Evolutionary conservation across 1,140 invertebrate genomes (phyloP), one percentile per base, ranked within the genome.

Genomic region (Agrypnia vestita): DNA sequence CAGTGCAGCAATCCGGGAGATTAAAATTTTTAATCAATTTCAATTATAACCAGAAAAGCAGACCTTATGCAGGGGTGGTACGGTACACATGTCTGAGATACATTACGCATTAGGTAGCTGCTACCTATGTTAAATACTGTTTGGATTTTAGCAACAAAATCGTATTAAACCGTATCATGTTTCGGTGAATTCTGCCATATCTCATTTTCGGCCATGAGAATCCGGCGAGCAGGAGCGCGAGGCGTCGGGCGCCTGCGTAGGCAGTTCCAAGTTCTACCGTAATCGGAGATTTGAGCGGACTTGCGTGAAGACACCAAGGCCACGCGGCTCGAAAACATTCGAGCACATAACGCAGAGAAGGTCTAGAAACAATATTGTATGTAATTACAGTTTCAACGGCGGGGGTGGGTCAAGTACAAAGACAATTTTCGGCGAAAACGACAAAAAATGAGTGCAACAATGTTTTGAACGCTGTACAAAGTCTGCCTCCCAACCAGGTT

Each of bases 331-430:
- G 9, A 64, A 64, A 64, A 64, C 61, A 64, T 64, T 35, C 61
- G n/a, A 64, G n/a, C 13, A 64, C 61, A 64, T 64, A 64, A 64
- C 35, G 61, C 61, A 64, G 61, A 64, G 61, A 64, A 64, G 61
- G 61, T n/a, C 61, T 64, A 19, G n/a, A 64, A 21, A 43, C 61
- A 64, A 35, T 43, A 64, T 64, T 64, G 61, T 64, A 64, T 64
- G 61, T 64, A 64, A 64, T 64, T 64, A 64, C 19, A 13, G 61
- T 64, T 25, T 59, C 21, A 43, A 64, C 61, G 4, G 10, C n/a
- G 13, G 49, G 61, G 61, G 61, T 64, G 35, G 61, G 12, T 43
- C 10, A 64, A 43, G 35, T 35, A 12, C 3, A 3, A 51, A 51
- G 49, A 9, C 25, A 6, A 6, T 35, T 35, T 35, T 35, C 25